Percentiles rank a stretch among this genome's conserved stretches.
These are phyloP conservation scores for Oreochromis grahami DNA, from an alignment of 2,797 vertebrate species.

Conservation along the genomic window DNA sequence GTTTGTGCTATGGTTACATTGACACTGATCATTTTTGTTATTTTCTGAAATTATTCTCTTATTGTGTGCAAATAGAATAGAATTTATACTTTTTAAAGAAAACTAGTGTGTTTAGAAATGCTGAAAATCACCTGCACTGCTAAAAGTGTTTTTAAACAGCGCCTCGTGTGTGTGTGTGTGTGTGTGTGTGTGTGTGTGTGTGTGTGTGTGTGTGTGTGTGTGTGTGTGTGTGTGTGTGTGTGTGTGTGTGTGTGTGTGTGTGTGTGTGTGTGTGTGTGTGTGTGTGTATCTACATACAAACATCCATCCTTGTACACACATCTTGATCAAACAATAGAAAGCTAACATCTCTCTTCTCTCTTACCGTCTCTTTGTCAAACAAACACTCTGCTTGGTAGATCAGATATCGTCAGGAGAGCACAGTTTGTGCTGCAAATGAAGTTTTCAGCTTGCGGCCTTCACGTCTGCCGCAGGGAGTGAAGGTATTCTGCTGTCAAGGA, in stretches of 20 bases:
- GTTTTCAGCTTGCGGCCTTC: slow-evolving; percentile 15
- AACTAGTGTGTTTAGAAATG: neutral
- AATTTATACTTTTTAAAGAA: neutral
- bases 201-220: neutral
- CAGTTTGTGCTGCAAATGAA: slow-evolving; percentile 29
- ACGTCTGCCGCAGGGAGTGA: neutral
- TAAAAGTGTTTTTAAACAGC: neutral
- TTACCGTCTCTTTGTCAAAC: slow-evolving; percentile 26
- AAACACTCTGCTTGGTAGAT: slow-evolving; percentile 17
- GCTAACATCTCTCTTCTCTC: slow-evolving; percentile 25
- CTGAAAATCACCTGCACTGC: neutral
- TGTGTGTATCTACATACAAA: neutral
- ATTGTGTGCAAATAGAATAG: neutral
- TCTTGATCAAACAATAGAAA: slow-evolving; percentile 33
- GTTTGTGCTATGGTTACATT: neutral
- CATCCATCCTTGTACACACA: neutral
- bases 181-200: neutral
- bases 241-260: neutral
- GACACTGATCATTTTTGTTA: neutral
- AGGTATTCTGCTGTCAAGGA: slow-evolving; percentile 5
- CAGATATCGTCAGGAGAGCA: slow-evolving; percentile 27
- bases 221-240: neutral
- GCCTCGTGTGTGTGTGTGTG: neutral
- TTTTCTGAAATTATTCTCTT: neutral
- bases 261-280: neutral